phyloP scores from a whole-genome alignment of 2,797 vertebrate species.

The Sebastes jordani region DNA sequence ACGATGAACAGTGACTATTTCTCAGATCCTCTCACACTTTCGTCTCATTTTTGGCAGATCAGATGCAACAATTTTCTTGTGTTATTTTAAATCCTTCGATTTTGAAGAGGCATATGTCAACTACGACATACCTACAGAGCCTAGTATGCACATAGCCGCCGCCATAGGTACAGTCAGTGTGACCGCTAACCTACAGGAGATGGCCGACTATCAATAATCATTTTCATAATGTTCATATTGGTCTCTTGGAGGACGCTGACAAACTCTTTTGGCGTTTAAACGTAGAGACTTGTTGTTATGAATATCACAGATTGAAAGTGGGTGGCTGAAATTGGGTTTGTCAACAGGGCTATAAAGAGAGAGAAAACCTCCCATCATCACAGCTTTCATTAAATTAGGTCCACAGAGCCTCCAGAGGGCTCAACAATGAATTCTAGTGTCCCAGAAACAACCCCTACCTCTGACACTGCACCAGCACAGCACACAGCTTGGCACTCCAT shows the following conservation, averaged over 20 bases:
- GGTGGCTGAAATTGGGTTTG: conserved; percentile 42
- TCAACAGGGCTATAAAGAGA: conserved; percentile 31
- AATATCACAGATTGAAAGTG: conserved; percentile 7
- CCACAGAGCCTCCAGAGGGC: conserved; percentile 29
- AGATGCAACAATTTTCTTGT: neutral
- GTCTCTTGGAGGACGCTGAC: neutral
- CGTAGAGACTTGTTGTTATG: neutral
- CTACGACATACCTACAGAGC: too few species aligned
- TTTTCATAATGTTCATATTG: neutral
- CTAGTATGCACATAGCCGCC: too few species aligned
- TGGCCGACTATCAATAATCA: neutral
- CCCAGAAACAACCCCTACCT: conserved; percentile 49
- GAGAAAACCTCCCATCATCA: conserved; percentile 35
- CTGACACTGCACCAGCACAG: conserved; percentile 34
- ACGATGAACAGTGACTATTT: neutral
- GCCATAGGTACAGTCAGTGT: neutral
- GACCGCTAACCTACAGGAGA: neutral
- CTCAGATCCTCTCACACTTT: neutral
- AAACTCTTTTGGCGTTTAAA: neutral
- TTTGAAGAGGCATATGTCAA: too few species aligned
- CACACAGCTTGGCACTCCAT: conserved; percentile 50
- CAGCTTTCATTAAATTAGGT: conserved; percentile 40
- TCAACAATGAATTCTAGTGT: conserved; percentile 52
- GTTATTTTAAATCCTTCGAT: neutral
- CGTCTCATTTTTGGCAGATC: neutral